Evolutionary conservation across 1,140 invertebrate species (phyloP), one percentile per base, ranked within the genome.

Genomic region (Aradophagus sp.): DNA sequence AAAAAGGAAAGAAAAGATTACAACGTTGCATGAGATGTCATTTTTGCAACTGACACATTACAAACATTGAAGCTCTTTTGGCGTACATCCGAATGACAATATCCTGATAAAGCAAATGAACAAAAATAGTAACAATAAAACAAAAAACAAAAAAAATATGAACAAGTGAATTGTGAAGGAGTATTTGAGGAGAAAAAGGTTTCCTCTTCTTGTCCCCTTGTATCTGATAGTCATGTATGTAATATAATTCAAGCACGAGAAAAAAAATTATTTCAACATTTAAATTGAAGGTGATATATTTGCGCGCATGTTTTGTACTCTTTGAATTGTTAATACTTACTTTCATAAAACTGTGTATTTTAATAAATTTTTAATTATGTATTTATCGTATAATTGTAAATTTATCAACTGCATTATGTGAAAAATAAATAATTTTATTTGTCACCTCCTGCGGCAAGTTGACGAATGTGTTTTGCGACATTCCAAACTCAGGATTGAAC

Each of bases 401-500:
- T n/a, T n/a, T n/a, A n/a, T n/a, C n/a, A n/a, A n/a, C n/a, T n/a
- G n/a, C n/a, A n/a, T n/a, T n/a, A n/a, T n/a, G n/a, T n/a, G n/a
- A n/a, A 5, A 29, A 29, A 23, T 23, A 5, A 4, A 23, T 23
- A 4, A 29, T 10, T 5, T 29, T 29, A 6, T 34, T 23, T 48
- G n/a, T 38, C 44, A 45, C 47, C 34, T 63, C 41, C 48, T 52
- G 39, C 59, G 39, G 41, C 45, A 53, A 39, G 27, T 52, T 15
- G 17, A 29, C n/a, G 16, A 31, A 29, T 42, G 34, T 42, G 34
- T 35, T 50, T 58, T 50, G 52, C 53, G 45, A 58, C 67, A 71
- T 71, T 71, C 67, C 67, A 71, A 19, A 44, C 50, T 50, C 35
- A 56, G 36, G 44, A 71, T 55, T 56, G 12, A 19, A 69, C 2